Base-by-base conservation (phyloP, 2,888 invertebrate genomes). In the Orgyia antiqua region DNA sequence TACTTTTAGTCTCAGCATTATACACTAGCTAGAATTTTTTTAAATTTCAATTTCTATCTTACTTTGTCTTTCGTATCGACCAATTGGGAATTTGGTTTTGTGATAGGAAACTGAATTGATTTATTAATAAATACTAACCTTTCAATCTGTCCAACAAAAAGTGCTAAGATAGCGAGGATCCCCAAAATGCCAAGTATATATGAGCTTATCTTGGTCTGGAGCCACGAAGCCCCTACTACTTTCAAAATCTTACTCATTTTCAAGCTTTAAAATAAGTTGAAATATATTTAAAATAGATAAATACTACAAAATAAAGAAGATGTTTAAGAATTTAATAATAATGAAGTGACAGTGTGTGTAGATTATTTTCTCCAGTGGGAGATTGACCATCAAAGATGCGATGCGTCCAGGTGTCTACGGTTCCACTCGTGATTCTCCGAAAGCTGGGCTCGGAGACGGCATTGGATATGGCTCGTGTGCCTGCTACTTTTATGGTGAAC, bases 151-250 rank as follows among this genome's bases (percentile, higher is more conserved):
- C 91, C 90, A 39, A 92, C 83, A 58, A 92, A 90, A 39, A 93
- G 88, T 27, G 91, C 90, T 51, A 92, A 82, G 42, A 93, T 89
- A 38, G 92, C 91, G 36, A 93, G 73, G 33, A 92, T 73, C 44
- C 90, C 90, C 45, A 93, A 90, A 54, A 91, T 88, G 33, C 90
- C 88, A 44, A 93, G 86, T 52, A 93, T 89, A 63, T 91, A 91
- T 21, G 92, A 91, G 65, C 92, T 91, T 60, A 92, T 89, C 67
- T 92, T 90, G 42, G 92, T 93, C 71, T 92, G 92, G 55, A 91
- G 87, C 92, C 92, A 92, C 33, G 92, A 92, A 65, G 93, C 93
- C 54, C 93, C 93, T 38, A 93, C 92, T 42, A 93, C 93, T 88
- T 93, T 93, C 70, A 93, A 78, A 87, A 92, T 92, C 69, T 89